Evolutionary conservation across 2,113 vertebrate species (phyloP).

Genomic region (Fregata magnificens): DNA sequence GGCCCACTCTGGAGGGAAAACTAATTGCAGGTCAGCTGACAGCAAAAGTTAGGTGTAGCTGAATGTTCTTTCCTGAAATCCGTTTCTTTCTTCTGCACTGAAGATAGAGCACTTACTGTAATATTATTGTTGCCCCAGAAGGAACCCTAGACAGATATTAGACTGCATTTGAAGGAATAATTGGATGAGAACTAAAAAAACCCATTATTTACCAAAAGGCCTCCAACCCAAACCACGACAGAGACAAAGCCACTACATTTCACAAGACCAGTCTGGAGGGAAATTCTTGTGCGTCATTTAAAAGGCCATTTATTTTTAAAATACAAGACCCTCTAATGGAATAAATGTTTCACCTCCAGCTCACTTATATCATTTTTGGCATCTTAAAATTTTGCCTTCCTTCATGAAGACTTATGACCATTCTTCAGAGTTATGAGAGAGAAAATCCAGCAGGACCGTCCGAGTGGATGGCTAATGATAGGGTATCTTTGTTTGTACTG

Average conservation of each 20-base stretch:
- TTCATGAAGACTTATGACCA: neutral
- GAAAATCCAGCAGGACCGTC: neutral
- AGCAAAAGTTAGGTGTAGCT: neutral
- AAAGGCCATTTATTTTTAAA: constrained; percentile 40
- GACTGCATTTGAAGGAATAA: neutral
- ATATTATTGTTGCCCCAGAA: neutral
- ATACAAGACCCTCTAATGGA: neutral
- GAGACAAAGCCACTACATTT: constrained; percentile 37
- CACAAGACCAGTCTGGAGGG: constrained; percentile 31
- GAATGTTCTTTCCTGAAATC: neutral
- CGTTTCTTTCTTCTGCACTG: neutral
- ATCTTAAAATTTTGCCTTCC: neutral
- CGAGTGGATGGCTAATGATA: neutral
- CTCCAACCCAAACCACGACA: constrained; percentile 10
- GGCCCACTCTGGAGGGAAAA: neutral
- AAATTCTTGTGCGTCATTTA: constrained; percentile 7
- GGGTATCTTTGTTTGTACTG: neutral
- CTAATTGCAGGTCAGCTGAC: neutral
- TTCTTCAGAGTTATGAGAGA: neutral
- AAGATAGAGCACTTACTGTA: neutral
- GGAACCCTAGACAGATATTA: neutral
- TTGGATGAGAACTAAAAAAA: neutral
- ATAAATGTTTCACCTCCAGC: neutral
- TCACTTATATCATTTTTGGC: neutral
- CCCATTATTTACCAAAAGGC: neutral